phyloP scores from a whole-genome alignment of 1,140 invertebrate species.

The Drosophila grimshawi region DNA sequence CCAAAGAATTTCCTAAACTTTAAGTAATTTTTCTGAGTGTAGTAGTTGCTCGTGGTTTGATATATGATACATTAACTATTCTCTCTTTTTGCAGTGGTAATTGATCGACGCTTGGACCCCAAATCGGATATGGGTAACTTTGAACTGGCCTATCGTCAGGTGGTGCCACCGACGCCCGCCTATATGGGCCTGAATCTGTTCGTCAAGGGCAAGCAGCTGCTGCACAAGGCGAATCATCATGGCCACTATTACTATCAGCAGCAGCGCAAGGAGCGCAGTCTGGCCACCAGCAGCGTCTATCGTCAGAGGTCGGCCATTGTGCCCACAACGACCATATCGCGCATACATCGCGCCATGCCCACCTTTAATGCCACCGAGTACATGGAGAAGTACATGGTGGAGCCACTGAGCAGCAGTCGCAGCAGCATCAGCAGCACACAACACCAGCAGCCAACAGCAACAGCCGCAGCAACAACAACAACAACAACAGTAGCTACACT shows the following conservation, averaged over 20 bases:
- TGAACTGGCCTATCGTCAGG: conserved; percentile 92
- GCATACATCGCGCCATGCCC: conserved; percentile 77
- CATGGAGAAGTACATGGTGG: conserved; percentile 79
- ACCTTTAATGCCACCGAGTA: conserved; percentile 82
- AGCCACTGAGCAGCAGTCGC: conserved; percentile 67
- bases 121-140: conserved; percentile 94
- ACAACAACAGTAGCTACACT: conserved; percentile 21
- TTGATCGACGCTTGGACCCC: conserved; percentile 92
- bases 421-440: conserved; percentile 62
- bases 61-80: no score
- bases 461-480: not conserved
- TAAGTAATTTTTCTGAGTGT: no score
- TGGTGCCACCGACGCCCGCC: conserved; percentile 90
- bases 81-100: conserved; percentile 88
- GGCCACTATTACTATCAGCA: conserved; percentile 64
- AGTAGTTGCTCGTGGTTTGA: no score
- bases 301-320: conserved; percentile 68
- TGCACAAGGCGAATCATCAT: conserved; percentile 64
- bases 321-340: conserved; percentile 58
- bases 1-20: no score
- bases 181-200: conserved; percentile 89
- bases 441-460: conserved; percentile 7
- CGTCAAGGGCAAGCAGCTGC: conserved; percentile 80
- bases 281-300: conserved; percentile 70
- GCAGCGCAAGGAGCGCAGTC: conserved; percentile 64